Evolutionary conservation across 2,113 vertebrate species (phyloP).

Genomic region (Chrysemys picta): DNA sequence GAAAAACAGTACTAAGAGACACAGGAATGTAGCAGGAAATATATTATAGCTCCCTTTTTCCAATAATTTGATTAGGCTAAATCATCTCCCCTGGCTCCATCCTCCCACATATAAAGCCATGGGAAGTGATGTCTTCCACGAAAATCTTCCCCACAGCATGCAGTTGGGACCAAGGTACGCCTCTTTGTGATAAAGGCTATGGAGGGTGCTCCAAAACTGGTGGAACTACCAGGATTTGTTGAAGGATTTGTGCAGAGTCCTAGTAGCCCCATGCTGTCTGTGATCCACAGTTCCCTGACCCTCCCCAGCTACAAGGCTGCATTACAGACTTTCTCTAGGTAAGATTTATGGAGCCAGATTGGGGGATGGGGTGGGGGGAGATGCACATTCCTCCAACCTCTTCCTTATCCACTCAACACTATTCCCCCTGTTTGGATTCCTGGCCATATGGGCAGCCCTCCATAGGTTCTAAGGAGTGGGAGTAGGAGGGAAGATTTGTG

Average conservation of each 20-base stretch:
- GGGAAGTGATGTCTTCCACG: not conserved
- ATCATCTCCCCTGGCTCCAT: not conserved
- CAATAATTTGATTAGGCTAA: not conserved
- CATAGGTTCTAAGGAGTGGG: accelerated
- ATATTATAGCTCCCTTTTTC: not conserved
- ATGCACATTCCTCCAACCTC: not conserved
- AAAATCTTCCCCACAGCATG: not conserved
- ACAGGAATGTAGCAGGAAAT: not conserved
- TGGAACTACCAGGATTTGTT: not conserved
- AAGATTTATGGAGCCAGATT: not conserved
- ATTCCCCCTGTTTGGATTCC: not conserved
- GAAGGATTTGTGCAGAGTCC: not conserved
- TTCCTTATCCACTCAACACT: not conserved
- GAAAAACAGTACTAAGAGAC: not conserved
- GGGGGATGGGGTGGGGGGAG: too few species aligned
- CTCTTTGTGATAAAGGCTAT: not conserved
- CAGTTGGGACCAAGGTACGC: not conserved
- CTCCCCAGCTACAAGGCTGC: not conserved
- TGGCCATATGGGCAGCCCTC: not conserved
- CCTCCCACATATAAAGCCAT: not conserved
- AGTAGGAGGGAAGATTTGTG: not conserved
- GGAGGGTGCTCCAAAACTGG: not conserved
- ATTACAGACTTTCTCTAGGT: not conserved
- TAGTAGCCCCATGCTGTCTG: not conserved
- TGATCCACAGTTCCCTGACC: not conserved